Evolutionary conservation across 2,113 vertebrate species (phyloP), one percentile per base, ranked within the genome.

Genomic region (Aphelocoma coerulescens): DNA sequence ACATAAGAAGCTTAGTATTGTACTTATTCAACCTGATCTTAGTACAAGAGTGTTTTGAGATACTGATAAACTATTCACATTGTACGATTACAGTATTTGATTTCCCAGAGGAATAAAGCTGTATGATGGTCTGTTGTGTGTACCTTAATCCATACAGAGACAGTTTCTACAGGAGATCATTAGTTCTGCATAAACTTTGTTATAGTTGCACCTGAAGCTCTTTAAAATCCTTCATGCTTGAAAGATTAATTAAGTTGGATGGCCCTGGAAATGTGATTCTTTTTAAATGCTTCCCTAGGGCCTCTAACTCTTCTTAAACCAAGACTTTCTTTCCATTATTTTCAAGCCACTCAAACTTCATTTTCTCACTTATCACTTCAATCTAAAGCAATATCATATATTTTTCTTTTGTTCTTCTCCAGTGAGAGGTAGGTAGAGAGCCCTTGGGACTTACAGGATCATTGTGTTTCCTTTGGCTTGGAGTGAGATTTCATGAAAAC

Each of bases 341-440:
- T 94, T 93, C 78, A 76, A 91, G 71, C 33, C 75, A 74, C 59
- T 86, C 85, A 85, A 88, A 88, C 58, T 91, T 85, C 30, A 74
- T 96, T 96, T 93, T 80, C 74, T 63, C 51, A 58, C 74, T 95
- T 95, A 96, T n/a, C 75, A 62, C 55, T 93, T 93, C 52, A 69
- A 7, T 73, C 44, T 85, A 59, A 89, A 95, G 79, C 85, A 94
- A 85, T 92, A 83, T 61, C 27, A 48, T 35, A 74, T 67, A 80
- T 96, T 95, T 90, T 35, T 88, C 51, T 91, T 82, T 63, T 91
- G n/a, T 79, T 95, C 84, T 89, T 73, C 85, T 80, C 51, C 35
- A 63, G 80, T 90, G 78, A 74, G 85, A 90, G 59, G 3, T n/a
- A 61, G 54, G 37, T 62, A 75, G 84, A 85, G 72, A 93, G 82